A percentile compares a stretch with the other conserved stretches of the same genome.
phyloP scores from a whole-genome alignment of 2,113 vertebrate species.

The Butastur rufipennis region DNA sequence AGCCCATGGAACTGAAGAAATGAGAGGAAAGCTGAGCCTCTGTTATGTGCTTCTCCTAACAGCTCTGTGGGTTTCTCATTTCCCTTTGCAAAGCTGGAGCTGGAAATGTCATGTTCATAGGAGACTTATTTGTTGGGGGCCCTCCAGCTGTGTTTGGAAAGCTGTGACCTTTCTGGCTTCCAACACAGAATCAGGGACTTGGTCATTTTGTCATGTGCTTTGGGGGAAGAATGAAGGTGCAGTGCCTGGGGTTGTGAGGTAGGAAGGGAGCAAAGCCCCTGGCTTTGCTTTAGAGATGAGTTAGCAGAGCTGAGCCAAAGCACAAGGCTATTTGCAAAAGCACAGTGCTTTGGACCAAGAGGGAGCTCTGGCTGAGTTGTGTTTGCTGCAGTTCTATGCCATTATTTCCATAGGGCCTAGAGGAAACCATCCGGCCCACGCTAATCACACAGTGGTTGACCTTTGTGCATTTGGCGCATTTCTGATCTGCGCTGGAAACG shows the following conservation, averaged over 20 bases:
- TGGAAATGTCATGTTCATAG: rapidly evolving
- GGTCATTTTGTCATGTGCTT: not conserved
- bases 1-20: not conserved
- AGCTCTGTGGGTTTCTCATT: not conserved
- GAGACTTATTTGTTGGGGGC: not conserved
- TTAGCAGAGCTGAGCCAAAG: not conserved
- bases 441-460: not conserved
- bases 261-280: not conserved
- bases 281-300: not conserved
- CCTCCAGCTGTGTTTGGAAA: not conserved
- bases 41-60: not conserved
- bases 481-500: not conserved
- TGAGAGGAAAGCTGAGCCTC: not conserved
- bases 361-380: not conserved
- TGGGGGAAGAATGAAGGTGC: not conserved
- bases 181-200: not conserved
- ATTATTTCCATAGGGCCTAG: not conserved
- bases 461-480: not conserved
- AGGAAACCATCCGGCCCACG: not conserved
- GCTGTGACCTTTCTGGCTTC: not conserved
- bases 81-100: not conserved
- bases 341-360: not conserved
- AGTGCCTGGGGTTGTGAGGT: not conserved
- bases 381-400: not conserved
- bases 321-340: not conserved